Base-by-base conservation (phyloP, 2,113 vertebrate species). In the Dolichallabes microphthalmus region DNA sequence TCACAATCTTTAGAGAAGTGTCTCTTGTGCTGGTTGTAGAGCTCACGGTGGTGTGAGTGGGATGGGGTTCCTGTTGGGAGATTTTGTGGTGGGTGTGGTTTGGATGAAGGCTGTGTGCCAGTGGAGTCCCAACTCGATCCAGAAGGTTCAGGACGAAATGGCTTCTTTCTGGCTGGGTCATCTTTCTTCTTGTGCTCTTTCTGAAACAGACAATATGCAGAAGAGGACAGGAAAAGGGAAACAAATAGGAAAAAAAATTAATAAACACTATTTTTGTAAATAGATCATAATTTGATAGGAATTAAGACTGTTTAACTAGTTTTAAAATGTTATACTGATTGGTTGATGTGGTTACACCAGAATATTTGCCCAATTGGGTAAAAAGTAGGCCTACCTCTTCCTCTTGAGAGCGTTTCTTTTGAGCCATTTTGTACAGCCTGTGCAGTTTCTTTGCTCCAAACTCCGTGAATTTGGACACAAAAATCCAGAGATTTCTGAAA, bases 381-480 rank as follows among this genome's bases (percentile, higher is more conserved):
- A 13, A 11, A 53, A 12, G 22, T 17, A 0, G 27, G 85, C 91
- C 94, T 91, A 96, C 98, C 96, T 97, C 98, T 83, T 98, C 97
- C 87, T 99, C 98, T 58, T 98, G 97, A 0, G 96, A 96, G 61
- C 98, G 94, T 91, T 99, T 99, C 94, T 99, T 99, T 91, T 96
- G 96, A 64, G 98, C 98, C 97, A 98, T 98, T 93, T 99, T 99
- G 91, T 99, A 99, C 86, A 99, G 94, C 83, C 97, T 98, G 91
- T 99, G 98, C 79, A 99, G 93, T 89, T 99, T 99, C 90, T 96
- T 95, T 9, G 98, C 98, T 66, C 98, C 96, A 91, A 99, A 99
- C 94, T 99, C 98, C 6, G 98, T 99, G 89, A 99, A 99, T 94
- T 99, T 99, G 58, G 98, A 99, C 88, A 99, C 98, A 94, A 99